Conservation (phyloP, 2,888 invertebrate genomes). For the Polia nebulosa region DNA sequence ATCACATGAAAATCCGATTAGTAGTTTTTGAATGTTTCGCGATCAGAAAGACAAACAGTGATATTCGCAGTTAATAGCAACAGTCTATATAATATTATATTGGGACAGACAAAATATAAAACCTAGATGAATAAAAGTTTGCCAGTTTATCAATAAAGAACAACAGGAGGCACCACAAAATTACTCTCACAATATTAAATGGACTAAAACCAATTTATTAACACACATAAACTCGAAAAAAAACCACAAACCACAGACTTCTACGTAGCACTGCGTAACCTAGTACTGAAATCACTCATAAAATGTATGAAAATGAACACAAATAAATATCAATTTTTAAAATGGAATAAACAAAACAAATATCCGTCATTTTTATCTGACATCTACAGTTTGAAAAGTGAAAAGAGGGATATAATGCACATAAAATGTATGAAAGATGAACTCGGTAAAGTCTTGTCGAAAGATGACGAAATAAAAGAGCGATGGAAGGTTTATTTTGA, state of each 20-base stretch:
- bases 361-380: slow-evolving; percentile 26
- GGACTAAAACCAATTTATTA: slow-evolving; percentile 11
- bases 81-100: too few species aligned
- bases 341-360: slow-evolving; percentile 18
- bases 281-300: background rate
- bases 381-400: slow-evolving; percentile 17
- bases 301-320: background rate
- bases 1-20: too few species aligned
- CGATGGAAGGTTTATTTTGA: too few species aligned
- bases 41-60: too few species aligned
- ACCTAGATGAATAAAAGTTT: background rate
- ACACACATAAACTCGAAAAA: background rate
- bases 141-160: background rate
- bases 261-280: background rate
- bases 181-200: background rate
- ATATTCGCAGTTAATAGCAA: too few species aligned
- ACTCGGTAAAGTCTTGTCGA: too few species aligned
- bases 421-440: too few species aligned
- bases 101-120: too few species aligned
- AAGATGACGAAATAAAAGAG: too few species aligned
- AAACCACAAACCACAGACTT: slow-evolving; percentile 2
- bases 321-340: slow-evolving; percentile 15
- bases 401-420: too few species aligned
- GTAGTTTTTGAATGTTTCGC: too few species aligned
- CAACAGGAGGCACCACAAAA: background rate